Conservation (phyloP, 2,113 vertebrate species). For the Sapayoa aenigma region DNA sequence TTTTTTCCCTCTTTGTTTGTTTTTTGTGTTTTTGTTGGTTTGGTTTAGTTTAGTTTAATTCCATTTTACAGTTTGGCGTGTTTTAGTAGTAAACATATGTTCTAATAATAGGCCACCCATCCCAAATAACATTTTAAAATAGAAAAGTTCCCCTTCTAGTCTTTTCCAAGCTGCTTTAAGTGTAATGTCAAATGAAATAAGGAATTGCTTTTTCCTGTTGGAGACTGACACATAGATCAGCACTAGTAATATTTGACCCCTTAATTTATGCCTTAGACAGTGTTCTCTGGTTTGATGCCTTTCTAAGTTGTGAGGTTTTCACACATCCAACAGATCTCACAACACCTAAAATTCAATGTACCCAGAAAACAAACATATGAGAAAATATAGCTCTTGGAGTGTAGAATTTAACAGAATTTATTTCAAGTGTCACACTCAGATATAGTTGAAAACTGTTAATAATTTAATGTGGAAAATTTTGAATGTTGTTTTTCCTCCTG, state of each 20-base stretch:
- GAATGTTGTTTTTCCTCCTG: background rate
- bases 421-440: background rate
- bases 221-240: background rate
- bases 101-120: background rate
- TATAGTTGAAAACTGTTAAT: background rate
- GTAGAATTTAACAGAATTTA: background rate
- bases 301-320: background rate
- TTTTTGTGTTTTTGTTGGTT: background rate
- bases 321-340: background rate
- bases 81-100: background rate
- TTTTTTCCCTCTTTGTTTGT: rapidly evolving
- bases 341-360: background rate
- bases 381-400: background rate
- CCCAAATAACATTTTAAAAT: background rate
- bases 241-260: background rate
- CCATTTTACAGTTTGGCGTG: background rate
- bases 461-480: background rate
- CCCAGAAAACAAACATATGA: background rate
- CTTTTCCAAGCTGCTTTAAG: background rate
- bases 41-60: background rate
- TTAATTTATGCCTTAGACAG: background rate
- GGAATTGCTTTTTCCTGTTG: background rate
- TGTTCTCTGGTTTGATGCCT: background rate
- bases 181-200: background rate
- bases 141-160: background rate